phyloP scores from a whole-genome alignment of 2,888 invertebrate species.

The Adela reaumurella region DNA sequence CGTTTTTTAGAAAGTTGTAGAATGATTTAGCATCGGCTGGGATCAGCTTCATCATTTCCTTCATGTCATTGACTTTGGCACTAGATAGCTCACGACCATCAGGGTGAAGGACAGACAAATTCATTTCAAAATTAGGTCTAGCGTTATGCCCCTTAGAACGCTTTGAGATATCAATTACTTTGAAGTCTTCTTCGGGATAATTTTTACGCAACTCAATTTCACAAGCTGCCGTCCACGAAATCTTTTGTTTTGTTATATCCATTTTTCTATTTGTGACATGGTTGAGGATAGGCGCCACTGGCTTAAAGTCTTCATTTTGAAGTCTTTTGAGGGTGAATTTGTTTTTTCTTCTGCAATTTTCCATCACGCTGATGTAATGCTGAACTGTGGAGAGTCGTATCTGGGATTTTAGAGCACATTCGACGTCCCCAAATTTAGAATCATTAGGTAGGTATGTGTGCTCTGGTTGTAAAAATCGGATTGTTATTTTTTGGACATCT shows the following conservation, averaged over 20 bases:
- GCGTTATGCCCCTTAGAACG: too few species aligned
- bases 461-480: conserved; percentile 13
- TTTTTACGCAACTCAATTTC: conserved; percentile 8
- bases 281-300: conserved; percentile 8
- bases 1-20: conserved; percentile 3
- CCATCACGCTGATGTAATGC: conserved; percentile 14
- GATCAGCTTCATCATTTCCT: background rate
- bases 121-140: too few species aligned
- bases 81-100: background rate
- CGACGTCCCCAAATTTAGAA: conserved; percentile 14
- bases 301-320: conserved; percentile 9
- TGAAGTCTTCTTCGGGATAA: conserved; percentile 1
- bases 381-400: conserved; percentile 10
- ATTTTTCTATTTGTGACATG: conserved; percentile 11
- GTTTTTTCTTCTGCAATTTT: conserved; percentile 13
- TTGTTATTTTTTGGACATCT: conserved; percentile 4
- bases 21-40: conserved; percentile 1
- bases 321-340: conserved; percentile 11
- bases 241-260: conserved; percentile 9
- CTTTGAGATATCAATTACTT: too few species aligned
- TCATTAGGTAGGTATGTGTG: conserved; percentile 16
- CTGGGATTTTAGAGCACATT: conserved; percentile 13
- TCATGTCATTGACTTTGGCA: conserved; percentile 1
- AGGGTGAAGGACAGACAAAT: too few species aligned
- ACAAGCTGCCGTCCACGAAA: conserved; percentile 10